Percentiles rank a stretch among this genome's conserved stretches.
These are phyloP conservation scores for Watsonalla cultraria DNA, from an alignment of 2,888 invertebrate species.

Conservation along the genomic window DNA sequence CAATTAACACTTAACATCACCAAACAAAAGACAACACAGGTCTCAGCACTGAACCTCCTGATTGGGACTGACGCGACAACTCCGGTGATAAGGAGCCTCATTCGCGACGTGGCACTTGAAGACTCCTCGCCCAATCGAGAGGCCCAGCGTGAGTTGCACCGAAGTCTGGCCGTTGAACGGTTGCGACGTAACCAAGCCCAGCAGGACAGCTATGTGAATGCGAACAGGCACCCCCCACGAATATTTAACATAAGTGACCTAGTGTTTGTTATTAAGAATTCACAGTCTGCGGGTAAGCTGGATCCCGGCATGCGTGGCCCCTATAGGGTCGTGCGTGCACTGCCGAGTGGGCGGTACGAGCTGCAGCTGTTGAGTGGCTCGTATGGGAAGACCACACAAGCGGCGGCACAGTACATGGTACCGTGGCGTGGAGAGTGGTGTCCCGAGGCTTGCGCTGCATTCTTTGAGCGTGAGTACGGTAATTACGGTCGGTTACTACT, in stretches of 20 bases:
- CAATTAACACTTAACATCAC: slow-evolving; percentile 16
- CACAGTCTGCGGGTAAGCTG: slow-evolving; percentile 15
- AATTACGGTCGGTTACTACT: too few relatives aligned
- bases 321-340: too few relatives aligned
- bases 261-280: slow-evolving; percentile 16
- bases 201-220: slow-evolving; percentile 7
- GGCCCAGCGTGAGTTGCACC: slow-evolving; percentile 5
- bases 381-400: too few relatives aligned
- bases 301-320: too few relatives aligned
- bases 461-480: too few relatives aligned
- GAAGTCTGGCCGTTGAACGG: background rate
- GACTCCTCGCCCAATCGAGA: slow-evolving; percentile 7
- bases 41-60: slow-evolving; percentile 15
- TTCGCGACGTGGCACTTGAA: slow-evolving; percentile 13
- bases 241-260: slow-evolving; percentile 5
- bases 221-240: slow-evolving; percentile 2
- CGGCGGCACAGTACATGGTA: too few relatives aligned
- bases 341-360: too few relatives aligned
- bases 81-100: slow-evolving; percentile 9
- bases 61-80: slow-evolving; percentile 13
- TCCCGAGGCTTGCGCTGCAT: too few relatives aligned
- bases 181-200: background rate
- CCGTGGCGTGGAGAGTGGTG: too few relatives aligned
- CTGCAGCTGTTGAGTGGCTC: too few relatives aligned
- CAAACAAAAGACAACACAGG: slow-evolving; percentile 12